Base-by-base conservation (phyloP, 2,797 vertebrate genomes). In the Sebastes trivittatus region DNA sequence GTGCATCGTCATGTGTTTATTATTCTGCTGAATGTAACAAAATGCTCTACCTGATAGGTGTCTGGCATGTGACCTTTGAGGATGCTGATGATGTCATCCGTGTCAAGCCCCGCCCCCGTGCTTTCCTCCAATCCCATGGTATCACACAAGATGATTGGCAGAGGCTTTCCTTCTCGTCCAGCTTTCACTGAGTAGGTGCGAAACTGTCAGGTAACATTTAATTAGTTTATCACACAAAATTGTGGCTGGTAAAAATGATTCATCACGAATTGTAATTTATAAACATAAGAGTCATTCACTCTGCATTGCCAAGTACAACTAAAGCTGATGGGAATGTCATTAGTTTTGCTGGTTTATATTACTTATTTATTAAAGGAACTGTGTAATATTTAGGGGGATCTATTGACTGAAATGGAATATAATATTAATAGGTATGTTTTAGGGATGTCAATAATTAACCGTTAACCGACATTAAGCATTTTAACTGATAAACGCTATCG, bases 41-140 rank as follows among this genome's bases (percentile, higher is more conserved):
- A 72, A 52, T 55, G 8, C 7, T 54, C 18, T 74, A 95, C 94
- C 92, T 88, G 87, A 64, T 95, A 94, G 16, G 38, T 7, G 75
- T 95, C 78, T 11, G 90, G 80, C 62, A 95, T 7, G 9, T 93
- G 91, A 4, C 95, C 95, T 54, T 89, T 83, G 5, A 95, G 71
- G 73, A 94, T 91, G 72, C 56, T 92, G 65, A 25, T 46, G 58
- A 95, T 65, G 66, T 95, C 94, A 1, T 94, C 89, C 0, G 86
- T 23, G 5, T 92, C 74, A 63, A 95, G 65, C 58, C 95, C 95
- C 3, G 76, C 65, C 46, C 84, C 92, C 1, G 23, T 49, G 49
- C n/a, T 80, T 56, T 94, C 93, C 83, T 94, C 94, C 72, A 96
- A 36, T 72, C 94, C 94, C 94, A 95, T 95, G 7, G 94, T 95